These are phyloP conservation scores for Hedya salicella DNA, from an alignment of 2,888 invertebrate species.

Conservation along the genomic window DNA sequence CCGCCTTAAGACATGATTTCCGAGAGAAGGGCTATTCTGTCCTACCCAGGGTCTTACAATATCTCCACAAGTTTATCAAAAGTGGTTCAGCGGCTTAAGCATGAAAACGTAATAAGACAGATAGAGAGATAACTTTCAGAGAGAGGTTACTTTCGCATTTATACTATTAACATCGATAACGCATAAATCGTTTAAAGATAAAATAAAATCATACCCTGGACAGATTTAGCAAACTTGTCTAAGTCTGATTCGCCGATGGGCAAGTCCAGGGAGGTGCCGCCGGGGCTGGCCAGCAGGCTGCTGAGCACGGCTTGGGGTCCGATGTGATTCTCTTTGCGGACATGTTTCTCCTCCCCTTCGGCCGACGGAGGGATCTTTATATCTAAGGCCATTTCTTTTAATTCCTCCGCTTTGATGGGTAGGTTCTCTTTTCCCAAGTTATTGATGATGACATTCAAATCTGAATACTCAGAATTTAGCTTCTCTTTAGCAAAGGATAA, in stretches of 20 bases:
- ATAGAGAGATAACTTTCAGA: too few species aligned
- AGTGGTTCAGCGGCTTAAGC: too few species aligned
- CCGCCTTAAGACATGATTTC: too few species aligned
- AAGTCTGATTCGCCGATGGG: conserved; percentile 74
- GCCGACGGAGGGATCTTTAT: conserved; percentile 55
- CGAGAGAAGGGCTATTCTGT: too few species aligned
- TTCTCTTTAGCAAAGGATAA: conserved; percentile 65
- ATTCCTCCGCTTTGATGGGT: conserved; percentile 62
- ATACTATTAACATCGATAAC: too few species aligned
- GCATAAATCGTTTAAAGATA: neutral
- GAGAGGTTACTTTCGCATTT: too few species aligned
- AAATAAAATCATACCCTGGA: conserved; percentile 63
- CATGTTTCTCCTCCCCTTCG: conserved; percentile 52
- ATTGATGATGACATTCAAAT: conserved; percentile 71
- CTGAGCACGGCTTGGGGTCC: conserved; percentile 59
- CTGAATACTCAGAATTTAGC: conserved; percentile 75
- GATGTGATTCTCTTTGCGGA: conserved; percentile 47
- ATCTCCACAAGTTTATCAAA: too few species aligned
- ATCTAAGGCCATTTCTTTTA: conserved; percentile 57
- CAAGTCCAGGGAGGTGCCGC: conserved; percentile 69
- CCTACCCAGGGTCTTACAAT: too few species aligned
- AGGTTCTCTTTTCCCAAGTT: conserved; percentile 71
- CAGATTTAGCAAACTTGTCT: conserved; percentile 73
- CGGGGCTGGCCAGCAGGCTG: conserved; percentile 70
- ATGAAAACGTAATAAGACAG: too few species aligned